Evolutionary conservation across 2,797 vertebrate genomes (phyloP), one percentile per base, ranked within the genome.

Genomic region (Tenualosa ilisha): DNA sequence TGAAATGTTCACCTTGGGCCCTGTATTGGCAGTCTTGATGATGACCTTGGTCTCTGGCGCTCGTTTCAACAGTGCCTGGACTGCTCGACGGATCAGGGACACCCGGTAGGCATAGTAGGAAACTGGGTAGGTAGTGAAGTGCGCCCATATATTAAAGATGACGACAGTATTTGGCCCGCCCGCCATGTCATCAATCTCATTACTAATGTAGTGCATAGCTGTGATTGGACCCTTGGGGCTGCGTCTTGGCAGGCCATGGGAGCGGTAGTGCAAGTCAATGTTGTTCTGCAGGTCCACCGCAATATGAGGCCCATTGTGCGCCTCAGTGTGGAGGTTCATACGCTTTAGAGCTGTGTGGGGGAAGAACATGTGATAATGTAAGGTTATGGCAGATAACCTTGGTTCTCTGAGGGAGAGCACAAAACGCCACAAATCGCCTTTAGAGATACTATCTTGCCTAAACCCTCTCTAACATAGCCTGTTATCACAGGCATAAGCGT

Each of bases 11-110:
- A 68, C 65, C 65, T 68, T 68, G 65, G 31, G 31, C 0, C 65
- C 65, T 2, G 91, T 92, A 51, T 90, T 93, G 87, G 91, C 91
- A 43, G 91, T 86, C 68, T 91, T 92, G 82, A 91, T 86, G 85
- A 86, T 85, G 83, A 63, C 15, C 0, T 5, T 81, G 0, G 86
- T 89, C 22, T 81, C 24, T 2, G 90, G 88, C 20, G 85, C 88
- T 1, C 88, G 86, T 12, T 50, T 82, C 53, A 89, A 84, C 7
- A 89, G 79, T 54, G 82, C 84, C 22, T 81, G 81, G 15, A 89
- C 72, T 3, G 84, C 84, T 37, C 82, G 50, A 3, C 81, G 89
- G 15, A 90, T 53, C 43, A 59, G 85, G 0, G 43, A 75, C 81
- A 90, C 54, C 13, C 86, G 81, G 40, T 86, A 59, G n/a, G 85